Conservation (phyloP, 2,113 vertebrate genomes). For the Callospermophilus lateralis region DNA sequence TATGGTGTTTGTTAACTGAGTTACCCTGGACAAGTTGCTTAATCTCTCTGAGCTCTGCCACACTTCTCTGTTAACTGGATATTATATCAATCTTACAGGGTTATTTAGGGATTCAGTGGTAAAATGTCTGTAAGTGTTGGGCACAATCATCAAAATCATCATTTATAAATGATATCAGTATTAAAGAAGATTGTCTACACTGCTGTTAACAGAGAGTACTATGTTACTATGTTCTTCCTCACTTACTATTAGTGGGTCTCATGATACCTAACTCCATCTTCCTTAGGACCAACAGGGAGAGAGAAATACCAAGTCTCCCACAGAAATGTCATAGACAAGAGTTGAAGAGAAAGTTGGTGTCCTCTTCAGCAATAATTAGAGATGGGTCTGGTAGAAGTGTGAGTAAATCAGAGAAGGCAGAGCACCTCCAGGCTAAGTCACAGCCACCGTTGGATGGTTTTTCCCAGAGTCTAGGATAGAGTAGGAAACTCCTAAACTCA, state of each 20-base stretch:
- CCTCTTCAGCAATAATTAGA: neutral
- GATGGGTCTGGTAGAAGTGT: neutral
- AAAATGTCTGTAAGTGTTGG: conserved; percentile 22
- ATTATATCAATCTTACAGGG: neutral
- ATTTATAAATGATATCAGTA: neutral
- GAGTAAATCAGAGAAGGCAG: neutral
- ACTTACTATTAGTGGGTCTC: neutral
- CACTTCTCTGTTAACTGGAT: neutral
- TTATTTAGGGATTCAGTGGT: neutral
- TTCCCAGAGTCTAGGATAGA: neutral
- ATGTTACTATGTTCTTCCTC: neutral
- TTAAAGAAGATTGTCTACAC: neutral
- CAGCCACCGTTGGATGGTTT: too few species aligned
- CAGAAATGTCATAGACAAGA: neutral
- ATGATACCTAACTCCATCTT: neutral
- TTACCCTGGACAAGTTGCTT: neutral
- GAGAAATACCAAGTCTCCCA: neutral
- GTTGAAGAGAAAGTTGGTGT: neutral
- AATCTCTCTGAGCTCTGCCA: neutral
- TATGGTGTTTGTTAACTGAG: neutral
- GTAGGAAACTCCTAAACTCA: neutral
- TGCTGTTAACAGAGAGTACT: neutral
- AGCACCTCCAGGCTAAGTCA: neutral
- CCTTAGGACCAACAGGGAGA: neutral
- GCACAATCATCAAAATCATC: neutral